Conservation (phyloP, 2,888 invertebrate species). For the Eristalinus sepulchralis region DNA sequence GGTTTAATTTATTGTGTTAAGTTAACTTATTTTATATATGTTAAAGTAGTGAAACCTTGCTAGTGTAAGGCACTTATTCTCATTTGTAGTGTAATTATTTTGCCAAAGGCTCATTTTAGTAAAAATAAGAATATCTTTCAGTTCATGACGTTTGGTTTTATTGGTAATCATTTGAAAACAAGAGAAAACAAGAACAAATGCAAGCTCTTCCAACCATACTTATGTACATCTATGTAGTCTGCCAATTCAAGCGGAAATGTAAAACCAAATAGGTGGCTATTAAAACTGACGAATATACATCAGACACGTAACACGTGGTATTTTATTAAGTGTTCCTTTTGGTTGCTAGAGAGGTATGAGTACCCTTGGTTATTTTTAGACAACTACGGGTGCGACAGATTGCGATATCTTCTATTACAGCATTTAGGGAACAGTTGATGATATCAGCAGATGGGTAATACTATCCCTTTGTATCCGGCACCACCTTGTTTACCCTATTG, state of each 20-base stretch:
- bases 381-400: neutral
- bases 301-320: neutral
- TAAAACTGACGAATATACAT: neutral
- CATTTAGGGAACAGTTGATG: neutral
- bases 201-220: neutral
- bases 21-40: slow-evolving; percentile 65
- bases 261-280: neutral
- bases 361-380: neutral
- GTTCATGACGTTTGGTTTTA: neutral
- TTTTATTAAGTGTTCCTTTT: neutral
- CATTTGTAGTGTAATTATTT: slow-evolving; percentile 66
- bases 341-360: neutral
- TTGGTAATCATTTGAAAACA: neutral
- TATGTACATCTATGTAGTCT: no score
- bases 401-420: neutral
- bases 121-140: slow-evolving; percentile 62
- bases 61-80: slow-evolving; percentile 63
- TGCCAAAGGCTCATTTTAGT: slow-evolving; percentile 69
- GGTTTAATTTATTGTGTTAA: slow-evolving; percentile 33
- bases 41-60: slow-evolving; percentile 59
- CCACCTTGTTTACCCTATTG: neutral
- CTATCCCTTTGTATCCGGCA: neutral
- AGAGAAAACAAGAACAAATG: no score
- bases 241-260: neutral
- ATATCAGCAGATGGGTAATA: neutral